These are phyloP conservation scores for Corydoras maculifer DNA, from an alignment of 2,113 vertebrate genomes.

Conservation along the genomic window DNA sequence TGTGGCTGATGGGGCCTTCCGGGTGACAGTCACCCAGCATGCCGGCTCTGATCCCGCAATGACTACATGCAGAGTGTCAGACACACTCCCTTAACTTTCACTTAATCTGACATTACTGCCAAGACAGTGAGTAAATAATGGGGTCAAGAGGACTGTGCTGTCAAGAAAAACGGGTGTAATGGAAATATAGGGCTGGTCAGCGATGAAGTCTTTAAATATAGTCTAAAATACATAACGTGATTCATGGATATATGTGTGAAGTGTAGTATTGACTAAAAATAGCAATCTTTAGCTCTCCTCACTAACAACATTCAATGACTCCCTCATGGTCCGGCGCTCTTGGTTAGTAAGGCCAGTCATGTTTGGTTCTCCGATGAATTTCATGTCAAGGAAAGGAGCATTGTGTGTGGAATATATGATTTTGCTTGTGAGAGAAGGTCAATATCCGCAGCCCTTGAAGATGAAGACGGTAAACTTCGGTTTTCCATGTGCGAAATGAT, in stretches of 20 bases:
- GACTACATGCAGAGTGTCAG: slow-evolving; percentile 30
- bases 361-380: slow-evolving; percentile 29
- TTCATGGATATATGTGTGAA: background rate
- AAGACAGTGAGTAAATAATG: slow-evolving; percentile 32
- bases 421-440: slow-evolving; percentile 38
- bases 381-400: slow-evolving; percentile 38
- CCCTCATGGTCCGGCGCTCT: slow-evolving; percentile 32
- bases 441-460: slow-evolving; percentile 43
- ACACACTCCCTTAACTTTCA: slow-evolving; percentile 32
- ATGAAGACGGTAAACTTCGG: slow-evolving; percentile 31
- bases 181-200: slow-evolving; percentile 11
- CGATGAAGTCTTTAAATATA: slow-evolving; percentile 17
- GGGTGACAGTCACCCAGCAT: slow-evolving; percentile 15
- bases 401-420: slow-evolving; percentile 44
- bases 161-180: slow-evolving; percentile 26
- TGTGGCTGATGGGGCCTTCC: background rate
- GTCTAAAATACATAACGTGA: slow-evolving; percentile 6
- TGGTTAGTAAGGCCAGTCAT: slow-evolving; percentile 43
- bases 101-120: slow-evolving; percentile 30
- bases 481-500: slow-evolving; percentile 11
- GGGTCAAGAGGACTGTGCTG: slow-evolving; percentile 1
- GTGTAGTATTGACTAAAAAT: background rate
- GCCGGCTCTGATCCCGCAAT: slow-evolving; percentile 27
- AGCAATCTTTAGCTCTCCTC: background rate
- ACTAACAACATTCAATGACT: slow-evolving; percentile 6